These are phyloP conservation scores for Nymphicus hollandicus DNA, from an alignment of 2,113 vertebrate genomes.

Conservation along the genomic window DNA sequence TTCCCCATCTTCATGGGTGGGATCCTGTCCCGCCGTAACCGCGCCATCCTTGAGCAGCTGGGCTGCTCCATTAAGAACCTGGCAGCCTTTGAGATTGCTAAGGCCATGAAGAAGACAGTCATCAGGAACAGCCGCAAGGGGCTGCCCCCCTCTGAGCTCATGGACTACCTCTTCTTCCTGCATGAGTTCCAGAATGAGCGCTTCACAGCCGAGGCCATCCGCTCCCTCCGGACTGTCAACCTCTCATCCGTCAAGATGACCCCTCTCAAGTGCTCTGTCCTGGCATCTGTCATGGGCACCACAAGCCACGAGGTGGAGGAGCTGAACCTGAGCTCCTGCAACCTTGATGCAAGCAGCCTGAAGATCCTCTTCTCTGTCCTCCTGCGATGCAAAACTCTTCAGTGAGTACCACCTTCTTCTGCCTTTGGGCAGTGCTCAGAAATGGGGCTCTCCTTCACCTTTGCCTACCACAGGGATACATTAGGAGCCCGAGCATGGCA, in stretches of 20 bases:
- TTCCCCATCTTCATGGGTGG: conserved; percentile 97
- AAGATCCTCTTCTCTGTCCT: conserved; percentile 82
- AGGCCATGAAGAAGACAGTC: conserved; percentile 84
- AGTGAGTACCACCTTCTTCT: conserved; percentile 76
- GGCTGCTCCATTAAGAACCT: conserved; percentile 91
- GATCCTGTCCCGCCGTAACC: conserved; percentile 88
- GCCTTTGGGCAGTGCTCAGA: neutral
- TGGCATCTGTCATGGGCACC: conserved; percentile 84
- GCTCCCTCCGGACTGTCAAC: conserved; percentile 78
- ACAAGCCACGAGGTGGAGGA: conserved; percentile 79
- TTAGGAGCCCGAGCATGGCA: neutral
- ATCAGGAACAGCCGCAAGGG: conserved; percentile 78
- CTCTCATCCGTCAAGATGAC: conserved; percentile 88
- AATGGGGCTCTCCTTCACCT: neutral
- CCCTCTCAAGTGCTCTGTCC: conserved; percentile 87
- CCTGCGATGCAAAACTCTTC: conserved; percentile 80
- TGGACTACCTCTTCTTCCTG: conserved; percentile 92
- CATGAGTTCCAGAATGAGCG: conserved; percentile 95
- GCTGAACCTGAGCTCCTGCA: conserved; percentile 88
- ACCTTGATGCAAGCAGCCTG: conserved; percentile 79
- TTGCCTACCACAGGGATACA: neutral
- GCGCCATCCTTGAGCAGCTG: conserved; percentile 85
- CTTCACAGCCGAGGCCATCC: conserved; percentile 86
- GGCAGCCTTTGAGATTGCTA: conserved; percentile 87
- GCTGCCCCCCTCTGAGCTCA: conserved; percentile 87